A percentile compares a stretch with the other conserved stretches of the same genome.
Conservation (phyloP, 2,797 vertebrate species). For the Tangara arthus region DNA sequence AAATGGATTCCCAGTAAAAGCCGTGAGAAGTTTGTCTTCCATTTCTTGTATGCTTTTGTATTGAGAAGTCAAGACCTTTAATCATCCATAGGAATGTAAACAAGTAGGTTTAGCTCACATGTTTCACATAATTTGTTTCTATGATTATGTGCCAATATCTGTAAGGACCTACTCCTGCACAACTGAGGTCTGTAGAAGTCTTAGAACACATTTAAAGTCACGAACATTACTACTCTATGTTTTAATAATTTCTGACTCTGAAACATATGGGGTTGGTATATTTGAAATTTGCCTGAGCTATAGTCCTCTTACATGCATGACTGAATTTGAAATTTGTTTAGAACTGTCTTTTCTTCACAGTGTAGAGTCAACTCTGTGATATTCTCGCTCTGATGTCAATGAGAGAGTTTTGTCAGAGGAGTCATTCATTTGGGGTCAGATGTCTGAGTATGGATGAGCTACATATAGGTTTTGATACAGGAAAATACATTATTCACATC, state of each 20-base stretch:
- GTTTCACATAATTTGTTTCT: background rate
- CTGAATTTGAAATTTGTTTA: background rate
- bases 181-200: background rate
- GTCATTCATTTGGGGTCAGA: background rate
- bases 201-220: background rate
- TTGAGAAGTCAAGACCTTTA: background rate
- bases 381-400: background rate
- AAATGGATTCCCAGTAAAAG: background rate
- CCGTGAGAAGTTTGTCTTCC: background rate
- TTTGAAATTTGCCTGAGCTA: background rate
- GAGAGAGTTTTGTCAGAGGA: background rate
- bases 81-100: background rate
- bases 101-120: background rate
- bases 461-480: background rate
- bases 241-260: background rate
- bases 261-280: background rate
- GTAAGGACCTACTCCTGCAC: background rate
- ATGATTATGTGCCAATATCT: background rate
- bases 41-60: background rate
- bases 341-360: background rate
- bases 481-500: background rate
- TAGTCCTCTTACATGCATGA: background rate
- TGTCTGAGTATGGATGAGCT: background rate
- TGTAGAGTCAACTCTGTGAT: background rate
- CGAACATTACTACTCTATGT: accelerated